Base-by-base conservation (phyloP, 2,888 invertebrate genomes). In the Rhopalosiphum nymphaeae region DNA sequence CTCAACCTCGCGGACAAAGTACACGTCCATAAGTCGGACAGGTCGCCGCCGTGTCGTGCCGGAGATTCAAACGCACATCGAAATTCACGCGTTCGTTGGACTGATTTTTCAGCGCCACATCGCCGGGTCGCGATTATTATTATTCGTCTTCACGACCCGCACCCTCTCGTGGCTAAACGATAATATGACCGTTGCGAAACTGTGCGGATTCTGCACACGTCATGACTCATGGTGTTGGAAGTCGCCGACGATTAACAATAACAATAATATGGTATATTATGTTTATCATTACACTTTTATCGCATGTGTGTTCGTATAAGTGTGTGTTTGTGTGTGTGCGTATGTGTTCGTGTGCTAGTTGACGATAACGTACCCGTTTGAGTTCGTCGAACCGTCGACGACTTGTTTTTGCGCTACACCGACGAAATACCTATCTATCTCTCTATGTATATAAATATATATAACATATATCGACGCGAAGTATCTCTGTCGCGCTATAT, bases 331-430 rank as follows among this genome's bases (percentile, higher is more conserved):
- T 26, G 42, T 84, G 85, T 44, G 46, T 44, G 85, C 11, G 44
- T 44, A 11, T 26, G 29, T 26, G 86, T 11, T 9, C 0, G 86
- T 29, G 86, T 29, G 86, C 44, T n/a, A 46, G 86, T 86, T 46
- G 44, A 46, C 88, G 53, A 57, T 25, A 85, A 57, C 57, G 84
- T 85, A 57, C 36, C 56, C 44, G 86, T 86, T 92, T 9, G 91
- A 92, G 91, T 92, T 92, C 91, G 86, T 92, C 91, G 91, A 91
- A 92, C 91, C 91, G 91, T 57, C 56, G 29, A 85, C 85, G 91
- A 86, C 85, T 85, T 44, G 91, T 91, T 91, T 91, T 91, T 56
- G 85, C 85, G 85, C 78, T 36, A 36, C 84, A 36, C 56, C 91
- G 44, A 67, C 90, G 11, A 26, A 89, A 56, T 21, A 46, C 46